A percentile compares a stretch with the other conserved stretches of the same genome.
phyloP scores from a whole-genome alignment of 1,140 invertebrate genomes.

The Aleiodes sp. region DNA sequence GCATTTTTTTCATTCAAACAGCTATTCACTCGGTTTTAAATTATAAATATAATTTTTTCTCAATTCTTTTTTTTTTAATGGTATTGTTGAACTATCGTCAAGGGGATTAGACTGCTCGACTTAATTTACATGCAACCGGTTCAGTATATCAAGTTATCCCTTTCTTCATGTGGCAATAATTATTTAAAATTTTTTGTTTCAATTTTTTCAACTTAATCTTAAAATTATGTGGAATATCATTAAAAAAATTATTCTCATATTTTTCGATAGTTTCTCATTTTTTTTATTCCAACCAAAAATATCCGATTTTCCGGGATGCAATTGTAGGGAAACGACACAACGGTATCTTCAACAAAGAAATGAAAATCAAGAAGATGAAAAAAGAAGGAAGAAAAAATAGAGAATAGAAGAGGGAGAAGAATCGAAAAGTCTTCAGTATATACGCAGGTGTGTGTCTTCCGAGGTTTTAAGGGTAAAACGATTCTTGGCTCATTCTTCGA shows the following conservation, averaged over 20 bases:
- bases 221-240: too few species aligned
- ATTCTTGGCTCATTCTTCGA: not conserved
- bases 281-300: too few species aligned
- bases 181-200: not conserved
- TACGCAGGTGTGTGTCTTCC: constrained; percentile 22
- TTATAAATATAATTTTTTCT: not conserved
- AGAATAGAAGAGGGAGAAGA: constrained; percentile 17
- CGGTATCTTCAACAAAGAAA: constrained; percentile 4
- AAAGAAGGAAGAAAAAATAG: not conserved
- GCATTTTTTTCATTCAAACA: too few species aligned
- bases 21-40: too few species aligned
- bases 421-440: constrained; percentile 27
- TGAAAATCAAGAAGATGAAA: constrained; percentile 18
- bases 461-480: constrained; percentile 17
- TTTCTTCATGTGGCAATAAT: not conserved
- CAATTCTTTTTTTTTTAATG: not conserved
- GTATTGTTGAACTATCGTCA: not conserved
- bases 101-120: not conserved
- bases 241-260: too few species aligned
- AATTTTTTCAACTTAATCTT: too few species aligned
- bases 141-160: too few species aligned
- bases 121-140: not conserved
- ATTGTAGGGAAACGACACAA: not conserved
- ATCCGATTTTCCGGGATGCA: not conserved
- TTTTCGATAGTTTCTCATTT: too few species aligned